A percentile compares a stretch with the other conserved stretches of the same genome.
Conservation (phyloP, 2,888 invertebrate genomes). For the Tubulanus polymorphus region DNA sequence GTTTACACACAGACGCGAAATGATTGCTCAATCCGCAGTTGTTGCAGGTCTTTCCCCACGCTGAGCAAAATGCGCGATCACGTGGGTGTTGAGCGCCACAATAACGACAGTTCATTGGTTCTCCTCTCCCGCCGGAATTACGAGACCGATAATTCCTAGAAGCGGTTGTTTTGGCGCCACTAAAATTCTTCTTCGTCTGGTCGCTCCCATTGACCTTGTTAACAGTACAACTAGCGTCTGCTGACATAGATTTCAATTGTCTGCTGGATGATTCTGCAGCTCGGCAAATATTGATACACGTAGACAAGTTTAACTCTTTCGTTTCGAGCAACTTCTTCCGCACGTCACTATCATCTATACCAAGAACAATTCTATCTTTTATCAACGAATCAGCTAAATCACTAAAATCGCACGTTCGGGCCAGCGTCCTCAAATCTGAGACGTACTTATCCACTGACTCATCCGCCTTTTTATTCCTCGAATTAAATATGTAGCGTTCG, state of each 20-base stretch:
- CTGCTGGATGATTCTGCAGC: too few species aligned
- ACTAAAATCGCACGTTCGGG: constrained; percentile 14
- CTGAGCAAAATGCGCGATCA: not conserved
- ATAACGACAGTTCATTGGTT: too few species aligned
- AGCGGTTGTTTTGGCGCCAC: too few species aligned
- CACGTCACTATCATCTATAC: not conserved
- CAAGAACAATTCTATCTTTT: not conserved
- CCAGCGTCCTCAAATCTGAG: constrained; percentile 7
- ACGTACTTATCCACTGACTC: constrained; percentile 15
- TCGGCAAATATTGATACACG: not conserved
- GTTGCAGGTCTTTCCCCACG: not conserved
- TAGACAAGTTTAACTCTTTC: not conserved
- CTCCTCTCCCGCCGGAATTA: too few species aligned
- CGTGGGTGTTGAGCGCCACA: too few species aligned
- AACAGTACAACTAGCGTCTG: too few species aligned
- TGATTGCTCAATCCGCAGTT: not conserved
- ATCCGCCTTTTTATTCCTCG: constrained; percentile 9
- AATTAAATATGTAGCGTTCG: constrained; percentile 16
- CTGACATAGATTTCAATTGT: too few species aligned
- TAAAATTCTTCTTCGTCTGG: too few species aligned
- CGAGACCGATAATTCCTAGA: too few species aligned
- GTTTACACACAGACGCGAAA: too few species aligned
- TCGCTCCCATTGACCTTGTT: too few species aligned
- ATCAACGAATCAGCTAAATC: not conserved
- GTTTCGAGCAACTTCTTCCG: not conserved